Evolutionary conservation across 2,113 vertebrate species (phyloP).

Genomic region (Cyanistes caeruleus): DNA sequence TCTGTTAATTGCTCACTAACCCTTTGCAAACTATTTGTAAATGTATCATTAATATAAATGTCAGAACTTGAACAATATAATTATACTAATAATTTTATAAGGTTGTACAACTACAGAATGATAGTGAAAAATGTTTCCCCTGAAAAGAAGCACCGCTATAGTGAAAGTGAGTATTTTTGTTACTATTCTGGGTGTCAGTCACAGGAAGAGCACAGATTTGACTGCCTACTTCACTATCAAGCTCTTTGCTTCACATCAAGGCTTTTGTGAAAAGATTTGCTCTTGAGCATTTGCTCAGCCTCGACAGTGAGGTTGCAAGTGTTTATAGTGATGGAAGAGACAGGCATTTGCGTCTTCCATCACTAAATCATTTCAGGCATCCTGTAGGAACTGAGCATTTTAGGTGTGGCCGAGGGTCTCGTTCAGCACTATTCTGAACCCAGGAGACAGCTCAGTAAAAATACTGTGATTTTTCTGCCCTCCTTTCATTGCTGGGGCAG

Average conservation of each 20-base stretch:
- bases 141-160: constrained; percentile 34
- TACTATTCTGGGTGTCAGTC: constrained; percentile 55
- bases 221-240: constrained; percentile 50
- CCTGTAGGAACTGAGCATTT: background rate
- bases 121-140: constrained; percentile 12
- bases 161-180: constrained; percentile 60
- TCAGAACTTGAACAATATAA: background rate
- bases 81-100: background rate
- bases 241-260: constrained; percentile 45
- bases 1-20: constrained; percentile 5
- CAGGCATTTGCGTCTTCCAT: background rate
- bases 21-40: background rate
- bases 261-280: constrained; percentile 46
- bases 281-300: constrained; percentile 40
- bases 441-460: background rate
- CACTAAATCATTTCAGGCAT: background rate
- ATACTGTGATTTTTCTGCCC: background rate
- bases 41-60: background rate
- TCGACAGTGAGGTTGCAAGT: background rate
- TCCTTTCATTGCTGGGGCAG: background rate
- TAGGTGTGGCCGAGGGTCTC: background rate
- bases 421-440: background rate
- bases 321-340: constrained; percentile 16
- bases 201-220: constrained; percentile 55
- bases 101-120: background rate